Conservation (phyloP, 2,113 vertebrate genomes). For the Oriolus oriolus region DNA sequence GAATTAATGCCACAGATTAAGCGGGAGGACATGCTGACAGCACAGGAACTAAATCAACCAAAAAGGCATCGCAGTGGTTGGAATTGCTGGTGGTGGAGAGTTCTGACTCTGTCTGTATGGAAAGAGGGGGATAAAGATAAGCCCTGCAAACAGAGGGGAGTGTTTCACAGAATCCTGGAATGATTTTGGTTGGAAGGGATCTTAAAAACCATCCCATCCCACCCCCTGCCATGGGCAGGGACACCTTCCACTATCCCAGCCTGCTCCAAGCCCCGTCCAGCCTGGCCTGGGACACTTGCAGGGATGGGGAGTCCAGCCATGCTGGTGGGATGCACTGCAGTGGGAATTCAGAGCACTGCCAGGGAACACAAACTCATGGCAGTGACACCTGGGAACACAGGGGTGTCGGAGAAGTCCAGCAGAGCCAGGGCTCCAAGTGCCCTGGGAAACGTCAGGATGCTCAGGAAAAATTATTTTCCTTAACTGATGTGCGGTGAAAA, state of each 20-base stretch:
- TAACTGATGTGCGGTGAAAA: not conserved
- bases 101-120: not conserved
- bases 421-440: rapidly evolving
- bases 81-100: not conserved
- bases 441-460: not conserved
- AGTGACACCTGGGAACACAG: rapidly evolving
- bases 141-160: not conserved
- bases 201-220: not conserved
- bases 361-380: not conserved
- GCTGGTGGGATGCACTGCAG: rapidly evolving
- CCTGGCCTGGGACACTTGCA: not conserved
- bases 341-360: not conserved
- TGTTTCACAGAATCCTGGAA: not conserved
- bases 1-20: slow-evolving; percentile 33
- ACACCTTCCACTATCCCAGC: not conserved
- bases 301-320: not conserved
- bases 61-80: not conserved
- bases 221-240: not conserved
- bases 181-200: not conserved
- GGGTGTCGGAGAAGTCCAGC: not conserved
- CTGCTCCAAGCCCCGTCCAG: not conserved
- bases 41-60: slow-evolving; percentile 39
- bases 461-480: not conserved
- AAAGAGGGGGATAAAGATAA: not conserved
- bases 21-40: slow-evolving; percentile 32